Percentiles rank a stretch among this genome's conserved stretches.
phyloP scores from a whole-genome alignment of 2,113 vertebrate genomes.

The Nyctereutes procyonoides region DNA sequence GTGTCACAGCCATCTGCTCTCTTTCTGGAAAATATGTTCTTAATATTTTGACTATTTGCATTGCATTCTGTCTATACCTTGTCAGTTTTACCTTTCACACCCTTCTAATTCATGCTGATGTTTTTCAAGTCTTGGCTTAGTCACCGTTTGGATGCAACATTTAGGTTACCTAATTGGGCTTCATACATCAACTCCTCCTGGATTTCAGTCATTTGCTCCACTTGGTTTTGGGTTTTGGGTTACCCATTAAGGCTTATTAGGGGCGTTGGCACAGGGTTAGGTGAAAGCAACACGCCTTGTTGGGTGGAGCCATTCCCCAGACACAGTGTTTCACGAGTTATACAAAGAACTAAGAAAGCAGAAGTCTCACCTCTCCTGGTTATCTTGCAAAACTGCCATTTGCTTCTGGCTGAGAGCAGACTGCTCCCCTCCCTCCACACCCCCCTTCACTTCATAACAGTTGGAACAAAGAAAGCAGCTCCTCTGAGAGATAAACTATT shows the following conservation, averaged over 20 bases:
- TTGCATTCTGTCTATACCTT: background rate
- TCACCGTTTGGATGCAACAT: background rate
- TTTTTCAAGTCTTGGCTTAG: background rate
- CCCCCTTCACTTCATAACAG: background rate
- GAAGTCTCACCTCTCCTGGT: background rate
- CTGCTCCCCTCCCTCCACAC: background rate
- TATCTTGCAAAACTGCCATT: background rate
- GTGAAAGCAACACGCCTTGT: background rate
- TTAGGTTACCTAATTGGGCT: background rate
- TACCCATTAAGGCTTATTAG: background rate
- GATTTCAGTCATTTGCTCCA: background rate
- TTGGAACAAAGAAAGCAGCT: slow-evolving; percentile 64
- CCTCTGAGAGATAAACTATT: background rate
- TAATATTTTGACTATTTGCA: background rate
- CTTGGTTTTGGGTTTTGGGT: background rate
- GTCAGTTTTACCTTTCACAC: background rate
- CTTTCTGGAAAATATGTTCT: background rate
- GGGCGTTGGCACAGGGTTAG: background rate
- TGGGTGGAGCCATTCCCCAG: background rate
- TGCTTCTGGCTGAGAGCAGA: slow-evolving; percentile 1
- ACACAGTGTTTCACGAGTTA: background rate
- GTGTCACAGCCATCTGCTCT: background rate
- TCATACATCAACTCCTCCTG: background rate
- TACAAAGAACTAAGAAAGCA: background rate
- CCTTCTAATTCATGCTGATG: background rate